Evolutionary conservation across 2,113 vertebrate genomes (phyloP).

Genomic region (Myrmophylax atrothorax): DNA sequence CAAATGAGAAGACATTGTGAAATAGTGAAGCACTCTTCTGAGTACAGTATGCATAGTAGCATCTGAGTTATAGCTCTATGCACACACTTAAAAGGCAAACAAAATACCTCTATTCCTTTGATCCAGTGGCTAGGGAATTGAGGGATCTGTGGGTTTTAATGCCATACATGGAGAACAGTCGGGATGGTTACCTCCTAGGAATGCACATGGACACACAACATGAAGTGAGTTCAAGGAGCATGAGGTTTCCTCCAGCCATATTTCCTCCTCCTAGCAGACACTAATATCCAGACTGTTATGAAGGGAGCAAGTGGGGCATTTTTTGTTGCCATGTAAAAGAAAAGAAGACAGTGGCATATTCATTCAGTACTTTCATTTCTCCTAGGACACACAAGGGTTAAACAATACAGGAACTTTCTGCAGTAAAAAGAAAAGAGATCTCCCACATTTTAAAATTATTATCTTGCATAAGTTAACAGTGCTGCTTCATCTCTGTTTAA

Average conservation of each 20-base stretch:
- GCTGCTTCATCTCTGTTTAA: neutral
- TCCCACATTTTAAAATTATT: neutral
- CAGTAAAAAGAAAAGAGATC: neutral
- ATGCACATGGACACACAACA: neutral
- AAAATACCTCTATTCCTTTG: neutral
- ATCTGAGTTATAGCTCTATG: neutral
- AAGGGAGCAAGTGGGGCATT: neutral
- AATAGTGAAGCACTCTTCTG: neutral
- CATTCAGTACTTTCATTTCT: neutral
- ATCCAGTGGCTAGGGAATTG: neutral
- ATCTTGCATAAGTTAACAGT: neutral
- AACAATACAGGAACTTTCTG: neutral
- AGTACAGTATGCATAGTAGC: neutral
- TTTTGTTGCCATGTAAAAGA: neutral
- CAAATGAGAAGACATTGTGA: neutral
- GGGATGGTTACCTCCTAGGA: neutral
- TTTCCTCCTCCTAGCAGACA: neutral
- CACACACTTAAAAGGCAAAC: neutral
- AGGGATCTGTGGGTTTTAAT: neutral
- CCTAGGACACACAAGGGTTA: neutral
- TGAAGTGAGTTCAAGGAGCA: fast-evolving
- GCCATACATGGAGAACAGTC: neutral
- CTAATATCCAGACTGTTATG: neutral
- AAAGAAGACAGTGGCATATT: neutral
- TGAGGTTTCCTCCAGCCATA: neutral